Conservation (phyloP, 2,888 invertebrate genomes). For the Calliphora vomitoria region DNA sequence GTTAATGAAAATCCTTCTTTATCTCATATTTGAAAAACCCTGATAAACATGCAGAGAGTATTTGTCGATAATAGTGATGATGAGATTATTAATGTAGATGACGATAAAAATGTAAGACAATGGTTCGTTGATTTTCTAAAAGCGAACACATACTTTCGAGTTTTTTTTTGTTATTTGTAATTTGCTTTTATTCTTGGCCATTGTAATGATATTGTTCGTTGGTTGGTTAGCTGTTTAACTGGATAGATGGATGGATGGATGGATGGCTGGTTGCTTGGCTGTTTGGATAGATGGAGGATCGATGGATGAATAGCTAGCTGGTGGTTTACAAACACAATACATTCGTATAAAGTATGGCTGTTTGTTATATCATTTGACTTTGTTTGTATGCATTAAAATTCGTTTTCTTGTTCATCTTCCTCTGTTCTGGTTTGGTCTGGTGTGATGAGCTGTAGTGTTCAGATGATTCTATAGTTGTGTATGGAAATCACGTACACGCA, state of each 20-base stretch:
- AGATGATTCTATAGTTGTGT: slow-evolving; percentile 44
- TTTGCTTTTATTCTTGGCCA: slow-evolving; percentile 54
- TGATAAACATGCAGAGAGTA: slow-evolving; percentile 31
- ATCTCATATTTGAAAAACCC: background rate
- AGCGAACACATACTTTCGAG: slow-evolving; percentile 46
- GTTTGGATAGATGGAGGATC: too few species aligned
- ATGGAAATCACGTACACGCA: slow-evolving; percentile 72
- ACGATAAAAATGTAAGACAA: slow-evolving; percentile 62
- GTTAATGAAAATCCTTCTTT: background rate
- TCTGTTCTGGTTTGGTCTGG: slow-evolving; percentile 38
- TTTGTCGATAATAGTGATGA: slow-evolving; percentile 56
- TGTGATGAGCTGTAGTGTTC: slow-evolving; percentile 34
- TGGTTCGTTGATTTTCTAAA: slow-evolving; percentile 63
- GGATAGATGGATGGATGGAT: slow-evolving; percentile 30
- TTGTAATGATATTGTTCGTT: slow-evolving; percentile 49
- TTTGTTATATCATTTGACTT: slow-evolving; percentile 17
- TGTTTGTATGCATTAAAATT: slow-evolving; percentile 49
- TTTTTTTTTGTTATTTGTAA: slow-evolving; percentile 16
- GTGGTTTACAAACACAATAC: too few species aligned
- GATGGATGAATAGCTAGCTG: too few species aligned
- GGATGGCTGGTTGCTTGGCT: background rate
- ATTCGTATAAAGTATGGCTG: too few species aligned
- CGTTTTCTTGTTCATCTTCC: slow-evolving; percentile 43
- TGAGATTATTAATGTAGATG: slow-evolving; percentile 56
- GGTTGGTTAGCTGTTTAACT: slow-evolving; percentile 12